Evolutionary conservation across 1,140 invertebrate genomes (phyloP), one percentile per base, ranked within the genome.

Genomic region (Leptinotarsa lineolata): DNA sequence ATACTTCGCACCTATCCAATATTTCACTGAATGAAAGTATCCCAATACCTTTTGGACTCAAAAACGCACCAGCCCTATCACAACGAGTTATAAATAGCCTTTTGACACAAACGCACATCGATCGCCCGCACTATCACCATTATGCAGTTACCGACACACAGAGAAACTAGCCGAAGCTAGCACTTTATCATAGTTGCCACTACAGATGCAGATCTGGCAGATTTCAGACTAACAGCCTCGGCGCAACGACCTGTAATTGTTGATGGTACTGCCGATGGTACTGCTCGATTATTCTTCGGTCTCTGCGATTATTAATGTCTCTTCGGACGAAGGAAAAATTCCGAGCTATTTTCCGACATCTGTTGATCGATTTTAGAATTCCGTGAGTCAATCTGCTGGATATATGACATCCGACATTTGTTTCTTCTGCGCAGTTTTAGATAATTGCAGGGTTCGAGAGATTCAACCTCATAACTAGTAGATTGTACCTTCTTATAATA

Each of bases 101-200:
- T 39, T 11, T 6, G 30, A 39, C 8, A 39, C 30, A 39, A 39
- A 39, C 30, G 8, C 30, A 39, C 30, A 21, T 20, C 15, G 0
- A 22, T 30, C 66, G 18, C 66, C 66, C 22, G 66, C 18, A 44
- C 66, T 68, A 68, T 20, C 58, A 59, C 21, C 70, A 68, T 72
- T 72, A 75, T 72, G 74, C 70, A 68, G 74, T 75, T 72, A 68
- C 70, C 65, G 66, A 39, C 54, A 64, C 45, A 72, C 22, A 73
- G 54, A 73, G 66, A 68, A 69, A 73, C 72, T 69, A 18, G 66
- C 24, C 70, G 30, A 8, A 21, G 66, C 48, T 54, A 54, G 74
- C 72, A 77, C 70, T 77, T 77, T 77, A 77, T 77, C 76, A 77
- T 77, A 74, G 74, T 72, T 76, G 74, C 72, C 74, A 74, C 76